Evolutionary conservation across 1,140 invertebrate genomes (phyloP), one percentile per base, ranked within the genome.

Genomic region (Bombus sibiricus): DNA sequence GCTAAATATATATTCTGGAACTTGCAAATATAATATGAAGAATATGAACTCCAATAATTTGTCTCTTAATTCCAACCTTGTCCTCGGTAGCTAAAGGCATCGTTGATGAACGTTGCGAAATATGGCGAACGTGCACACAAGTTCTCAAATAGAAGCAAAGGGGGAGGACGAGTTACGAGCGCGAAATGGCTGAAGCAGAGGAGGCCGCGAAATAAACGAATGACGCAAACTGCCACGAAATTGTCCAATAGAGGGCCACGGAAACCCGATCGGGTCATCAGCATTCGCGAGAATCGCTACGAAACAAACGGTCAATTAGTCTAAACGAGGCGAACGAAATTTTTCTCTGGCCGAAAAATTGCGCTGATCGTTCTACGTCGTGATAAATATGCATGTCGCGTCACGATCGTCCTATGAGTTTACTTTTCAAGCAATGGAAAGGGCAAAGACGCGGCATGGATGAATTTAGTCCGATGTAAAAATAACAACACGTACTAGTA

Each of bases 201-300:
- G n/a, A n/a, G 43, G n/a, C 43, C 22, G 74, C 74, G 74, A 59
- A 76, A 76, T 76, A 76, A 76, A 76, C 74, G 74, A 57, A 37
- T 76, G 74, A 76, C 74, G 74, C 74, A 59, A 76, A 76, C 74
- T 28, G 53, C 25, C 74, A 53, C 53, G 74, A 76, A 76, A 76
- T 59, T 59, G 74, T 57, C 74, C 25, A 59, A 57, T 59, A 37
- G 74, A 28, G 53, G 74, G 25, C 32, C 47, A 28, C 53, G 32
- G 74, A 76, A 76, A 76, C 74, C 53, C 74, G 74, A 59, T 76
- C 74, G 74, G 74, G 53, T 76, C 74, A 37, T 59, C 34, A 59
- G 32, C 73, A 25, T 75, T 37, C 73, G 71, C 71, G 71, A 10
- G 41, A 25, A 41, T 72, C 39, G 73, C 41, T 22, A 75, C 53